Evolutionary conservation across 2,888 invertebrate species (phyloP), one percentile per base, ranked within the genome.

Genomic region (Cephus sareptanus): DNA sequence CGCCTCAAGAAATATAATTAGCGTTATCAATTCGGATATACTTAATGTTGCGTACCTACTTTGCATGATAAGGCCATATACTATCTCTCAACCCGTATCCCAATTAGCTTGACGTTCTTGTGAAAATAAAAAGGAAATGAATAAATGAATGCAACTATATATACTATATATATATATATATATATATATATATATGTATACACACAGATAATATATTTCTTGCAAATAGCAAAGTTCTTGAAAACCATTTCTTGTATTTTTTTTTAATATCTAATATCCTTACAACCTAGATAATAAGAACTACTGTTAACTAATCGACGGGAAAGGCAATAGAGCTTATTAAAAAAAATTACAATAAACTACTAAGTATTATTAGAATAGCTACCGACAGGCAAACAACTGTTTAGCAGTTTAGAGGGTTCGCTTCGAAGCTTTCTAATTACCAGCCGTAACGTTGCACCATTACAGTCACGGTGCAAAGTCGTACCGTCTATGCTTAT

Each of bases 1-100:
- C 56, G 23, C 35, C 74, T 74, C 69, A 74, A 34, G 35, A 77
- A 77, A 77, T 74, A 35, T 69, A 77, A 74, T 77, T 77, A 77
- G 77, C 68, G 74, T 77, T 77, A 77, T 77, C 77, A 56, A 56
- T 23, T 56, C 56, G 23, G 56, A 56, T 56, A 56, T 23, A 56
- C 56, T 56, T 56, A 56, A 56, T 23, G 56, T 56, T 9, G 56
- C 23, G 23, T 56, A 56, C 56, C 56, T 56, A 56, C 56, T 56
- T 56, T 23, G 56, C 56, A 56, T 23, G 56, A 56, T 56, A 56
- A 56, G 56, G 2, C 23, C 9, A 56, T 56, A 56, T 23, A 56
- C 6, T 56, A 56, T 56, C 56, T 56, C 23, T 56, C 23, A 23
- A 56, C 56, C 56, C 56, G 56, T 56, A 56, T 23, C 56, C 56